These are phyloP conservation scores for Phalanger gymnotis DNA, from an alignment of 2,797 vertebrate species.

Conservation along the genomic window DNA sequence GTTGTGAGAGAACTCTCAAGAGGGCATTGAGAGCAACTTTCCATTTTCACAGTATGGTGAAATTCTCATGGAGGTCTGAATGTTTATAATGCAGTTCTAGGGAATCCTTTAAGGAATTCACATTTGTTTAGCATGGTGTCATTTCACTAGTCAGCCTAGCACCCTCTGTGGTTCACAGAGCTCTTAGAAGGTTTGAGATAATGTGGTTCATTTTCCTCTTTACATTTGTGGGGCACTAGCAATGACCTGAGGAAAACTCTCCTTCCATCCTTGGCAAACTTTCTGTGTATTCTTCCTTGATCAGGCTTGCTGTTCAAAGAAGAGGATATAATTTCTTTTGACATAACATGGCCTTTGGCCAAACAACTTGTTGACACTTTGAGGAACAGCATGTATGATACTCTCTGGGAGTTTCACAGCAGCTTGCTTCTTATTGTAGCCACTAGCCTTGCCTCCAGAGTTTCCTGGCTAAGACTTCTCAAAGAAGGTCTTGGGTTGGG, in stretches of 20 bases:
- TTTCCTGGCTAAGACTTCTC: slow-evolving; percentile 23
- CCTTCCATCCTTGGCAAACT: not conserved
- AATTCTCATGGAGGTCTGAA: not conserved
- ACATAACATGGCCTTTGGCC: not conserved
- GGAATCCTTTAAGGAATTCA: not conserved
- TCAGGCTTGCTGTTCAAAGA: slow-evolving; percentile 34
- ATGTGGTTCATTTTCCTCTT: not conserved
- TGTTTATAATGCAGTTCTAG: not conserved
- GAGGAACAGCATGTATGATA: not conserved
- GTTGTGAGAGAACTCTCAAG: not conserved
- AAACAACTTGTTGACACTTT: not conserved
- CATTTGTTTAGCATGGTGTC: not conserved
- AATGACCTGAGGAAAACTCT: not conserved
- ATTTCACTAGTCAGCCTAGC: not conserved
- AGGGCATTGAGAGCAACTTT: not conserved
- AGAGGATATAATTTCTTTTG: slow-evolving; percentile 37
- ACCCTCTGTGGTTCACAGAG: not conserved
- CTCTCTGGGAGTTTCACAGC: not conserved
- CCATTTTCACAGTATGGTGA: not conserved
- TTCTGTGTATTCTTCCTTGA: not conserved
- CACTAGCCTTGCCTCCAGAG: not conserved
- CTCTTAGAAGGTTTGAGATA: not conserved
- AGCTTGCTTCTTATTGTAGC: slow-evolving; percentile 36
- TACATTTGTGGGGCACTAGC: not conserved
- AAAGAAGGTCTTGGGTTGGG: slow-evolving; percentile 1